Evolutionary conservation across 2,888 invertebrate genomes (phyloP).

Genomic region (Catocala fraxini): DNA sequence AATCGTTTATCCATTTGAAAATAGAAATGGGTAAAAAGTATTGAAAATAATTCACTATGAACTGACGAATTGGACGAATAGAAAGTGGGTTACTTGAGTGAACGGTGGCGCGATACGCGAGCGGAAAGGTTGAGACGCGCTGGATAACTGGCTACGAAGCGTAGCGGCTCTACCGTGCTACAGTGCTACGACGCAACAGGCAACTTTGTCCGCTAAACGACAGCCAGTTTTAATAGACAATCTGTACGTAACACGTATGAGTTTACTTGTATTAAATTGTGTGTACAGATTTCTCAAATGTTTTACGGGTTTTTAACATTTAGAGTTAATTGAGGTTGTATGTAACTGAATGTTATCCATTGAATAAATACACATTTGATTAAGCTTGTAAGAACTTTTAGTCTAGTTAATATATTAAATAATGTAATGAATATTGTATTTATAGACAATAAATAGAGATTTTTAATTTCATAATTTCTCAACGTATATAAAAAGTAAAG

Average conservation of each 20-base stretch:
- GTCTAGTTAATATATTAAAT: too few species aligned
- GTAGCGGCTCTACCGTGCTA: constrained; percentile 64
- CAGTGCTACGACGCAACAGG: constrained; percentile 77
- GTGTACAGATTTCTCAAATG: too few species aligned
- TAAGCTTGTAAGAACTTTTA: too few species aligned
- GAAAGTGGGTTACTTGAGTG: constrained; percentile 65
- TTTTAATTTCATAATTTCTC: too few species aligned
- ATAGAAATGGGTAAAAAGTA: constrained; percentile 31
- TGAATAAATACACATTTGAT: too few species aligned
- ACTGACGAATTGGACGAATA: constrained; percentile 51
- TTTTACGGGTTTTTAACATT: too few species aligned
- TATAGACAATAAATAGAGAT: too few species aligned
- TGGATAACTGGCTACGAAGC: constrained; percentile 78
- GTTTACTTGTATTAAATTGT: constrained; percentile 1
- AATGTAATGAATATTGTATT: too few species aligned
- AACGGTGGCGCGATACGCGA: constrained; percentile 67
- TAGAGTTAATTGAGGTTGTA: too few species aligned
- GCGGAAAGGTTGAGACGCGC: constrained; percentile 74
- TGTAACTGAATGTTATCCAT: too few species aligned
- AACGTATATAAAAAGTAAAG: too few species aligned
- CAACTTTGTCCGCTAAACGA: constrained; percentile 49
- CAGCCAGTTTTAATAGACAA: constrained; percentile 27
- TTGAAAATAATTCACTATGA: constrained; percentile 42
- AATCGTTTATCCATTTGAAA: constrained; percentile 56
- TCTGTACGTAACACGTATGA: constrained; percentile 16